Conservation (phyloP, 2,888 invertebrate genomes). For the Drosophila maculinotata region DNA sequence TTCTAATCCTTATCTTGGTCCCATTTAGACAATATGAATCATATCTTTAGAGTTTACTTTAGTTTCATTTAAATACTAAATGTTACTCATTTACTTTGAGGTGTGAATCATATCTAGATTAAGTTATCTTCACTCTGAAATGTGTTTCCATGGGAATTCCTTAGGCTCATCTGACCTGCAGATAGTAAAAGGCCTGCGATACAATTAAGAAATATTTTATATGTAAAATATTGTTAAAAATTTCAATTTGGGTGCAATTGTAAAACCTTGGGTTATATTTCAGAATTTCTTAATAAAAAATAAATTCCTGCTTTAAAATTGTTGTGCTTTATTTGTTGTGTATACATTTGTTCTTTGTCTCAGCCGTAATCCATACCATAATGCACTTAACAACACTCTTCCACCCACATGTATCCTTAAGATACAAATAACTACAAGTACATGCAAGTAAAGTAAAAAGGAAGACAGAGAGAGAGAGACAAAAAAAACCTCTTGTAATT, state of each 20-base stretch:
- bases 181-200: neutral
- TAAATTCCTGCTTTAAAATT: neutral
- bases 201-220: no score
- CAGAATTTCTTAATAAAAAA: neutral
- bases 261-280: neutral
- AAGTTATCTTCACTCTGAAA: slow-evolving; percentile 4
- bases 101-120: slow-evolving; percentile 26
- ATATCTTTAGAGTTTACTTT: slow-evolving; percentile 2
- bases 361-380: slow-evolving; percentile 64
- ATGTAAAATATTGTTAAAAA: no score
- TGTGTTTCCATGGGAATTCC: neutral
- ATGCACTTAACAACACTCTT: slow-evolving; percentile 62
- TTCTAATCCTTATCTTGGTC: slow-evolving; percentile 31
- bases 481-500: slow-evolving; percentile 61
- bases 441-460: slow-evolving; percentile 13
- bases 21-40: slow-evolving; percentile 3
- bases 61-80: slow-evolving; percentile 12
- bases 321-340: neutral
- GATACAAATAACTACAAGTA: slow-evolving; percentile 52
- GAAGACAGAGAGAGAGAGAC: slow-evolving; percentile 6
- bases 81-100: neutral
- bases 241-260: neutral
- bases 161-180: no score
- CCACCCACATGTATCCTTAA: slow-evolving; percentile 44
- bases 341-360: slow-evolving; percentile 20